Evolutionary conservation across 2,888 invertebrate genomes (phyloP).

Genomic region (Cantharis rufa): DNA sequence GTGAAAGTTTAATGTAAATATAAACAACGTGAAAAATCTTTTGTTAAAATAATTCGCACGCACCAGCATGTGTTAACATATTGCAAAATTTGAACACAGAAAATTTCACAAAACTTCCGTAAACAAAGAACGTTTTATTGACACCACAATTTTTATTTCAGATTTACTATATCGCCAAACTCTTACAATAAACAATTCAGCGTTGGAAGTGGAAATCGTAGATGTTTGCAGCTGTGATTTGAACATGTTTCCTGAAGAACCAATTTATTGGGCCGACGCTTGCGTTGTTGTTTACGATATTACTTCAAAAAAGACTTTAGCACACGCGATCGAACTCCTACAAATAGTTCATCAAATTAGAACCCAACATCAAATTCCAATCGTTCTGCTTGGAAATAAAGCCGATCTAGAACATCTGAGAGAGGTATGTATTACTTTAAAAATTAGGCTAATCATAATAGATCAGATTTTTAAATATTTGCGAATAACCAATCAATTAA

Average conservation of each 20-base stretch:
- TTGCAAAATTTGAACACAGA: background rate
- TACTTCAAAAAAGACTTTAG: conserved; percentile 71
- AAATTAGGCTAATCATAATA: background rate
- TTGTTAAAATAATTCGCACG: background rate
- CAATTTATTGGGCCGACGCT: conserved; percentile 79
- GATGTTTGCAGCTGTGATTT: conserved; percentile 78
- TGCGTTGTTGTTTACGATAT: conserved; percentile 79
- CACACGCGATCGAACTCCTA: conserved; percentile 69
- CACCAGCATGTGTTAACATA: background rate
- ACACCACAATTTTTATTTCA: conserved; percentile 54
- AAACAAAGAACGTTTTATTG: background rate
- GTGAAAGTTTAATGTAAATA: background rate
- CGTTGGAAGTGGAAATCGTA: conserved; percentile 77
- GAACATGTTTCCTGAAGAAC: conserved; percentile 61
- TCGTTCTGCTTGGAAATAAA: conserved; percentile 77
- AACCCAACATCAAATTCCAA: conserved; percentile 60
- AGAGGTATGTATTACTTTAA: conserved; percentile 60
- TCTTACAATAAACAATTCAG: conserved; percentile 71
- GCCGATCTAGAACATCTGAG: conserved; percentile 77
- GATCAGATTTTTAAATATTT: background rate
- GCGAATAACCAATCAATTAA: background rate
- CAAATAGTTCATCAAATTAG: conserved; percentile 60
- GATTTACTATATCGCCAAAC: conserved; percentile 78
- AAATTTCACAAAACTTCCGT: background rate
- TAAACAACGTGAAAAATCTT: background rate